Evolutionary conservation across 2,113 vertebrate species (phyloP).

Genomic region (Phaethon lepturus): DNA sequence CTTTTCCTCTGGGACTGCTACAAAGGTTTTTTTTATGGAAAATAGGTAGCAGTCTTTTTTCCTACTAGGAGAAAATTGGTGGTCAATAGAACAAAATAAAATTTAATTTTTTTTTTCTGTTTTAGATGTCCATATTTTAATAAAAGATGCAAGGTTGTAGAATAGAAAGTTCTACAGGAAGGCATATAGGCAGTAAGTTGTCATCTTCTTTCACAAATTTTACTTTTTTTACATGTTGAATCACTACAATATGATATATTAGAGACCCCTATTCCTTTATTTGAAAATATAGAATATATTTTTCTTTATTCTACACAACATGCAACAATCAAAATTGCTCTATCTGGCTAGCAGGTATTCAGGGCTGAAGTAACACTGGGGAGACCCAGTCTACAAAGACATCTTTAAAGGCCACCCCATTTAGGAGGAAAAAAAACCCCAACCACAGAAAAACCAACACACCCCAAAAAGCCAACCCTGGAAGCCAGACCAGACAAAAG

Average conservation of each 20-base stretch:
- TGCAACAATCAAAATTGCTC: background rate
- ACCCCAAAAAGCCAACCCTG: background rate
- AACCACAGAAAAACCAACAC: background rate
- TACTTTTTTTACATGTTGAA: background rate
- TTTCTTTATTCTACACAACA: background rate
- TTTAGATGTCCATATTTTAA: background rate
- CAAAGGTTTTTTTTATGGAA: slow-evolving; percentile 76
- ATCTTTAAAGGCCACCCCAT: background rate
- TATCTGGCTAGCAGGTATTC: background rate
- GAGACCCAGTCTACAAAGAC: background rate
- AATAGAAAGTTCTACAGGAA: background rate
- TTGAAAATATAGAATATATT: background rate
- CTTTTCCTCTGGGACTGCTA: slow-evolving; percentile 76
- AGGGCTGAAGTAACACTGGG: slow-evolving; percentile 25
- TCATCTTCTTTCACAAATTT: background rate
- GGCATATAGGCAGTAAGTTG: background rate
- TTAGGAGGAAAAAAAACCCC: background rate
- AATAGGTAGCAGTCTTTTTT: slow-evolving; percentile 42
- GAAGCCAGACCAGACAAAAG: background rate
- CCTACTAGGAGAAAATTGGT: background rate
- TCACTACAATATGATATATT: background rate
- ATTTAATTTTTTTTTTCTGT: background rate
- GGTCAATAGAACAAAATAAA: slow-evolving; percentile 40
- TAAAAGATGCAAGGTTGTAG: background rate
- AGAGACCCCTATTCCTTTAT: background rate